Base-by-base conservation (phyloP, 2,113 vertebrate species). In the Callipepla californica region DNA sequence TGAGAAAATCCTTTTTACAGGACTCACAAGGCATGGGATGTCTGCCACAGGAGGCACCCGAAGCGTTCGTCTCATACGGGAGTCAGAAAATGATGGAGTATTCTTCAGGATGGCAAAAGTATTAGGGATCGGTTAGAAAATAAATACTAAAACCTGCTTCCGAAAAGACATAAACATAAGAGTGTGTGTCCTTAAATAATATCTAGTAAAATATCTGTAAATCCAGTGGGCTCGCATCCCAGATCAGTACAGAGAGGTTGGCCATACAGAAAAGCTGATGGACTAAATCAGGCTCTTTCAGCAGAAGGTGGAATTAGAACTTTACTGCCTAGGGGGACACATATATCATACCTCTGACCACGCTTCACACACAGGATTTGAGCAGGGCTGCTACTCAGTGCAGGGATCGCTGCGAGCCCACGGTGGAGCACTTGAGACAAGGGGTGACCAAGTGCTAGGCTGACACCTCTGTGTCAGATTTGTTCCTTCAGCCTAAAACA, bases 11-110 rank as follows among this genome's bases (percentile, higher is more conserved):
- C 16, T 53, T 36, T 19, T 68, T 28, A 47, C 13, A 40, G 7
- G 25, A 65, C 0, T 0, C 1, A 1, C 30, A 59, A 83, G 30
- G 44, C 59, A 7, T 8, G 34, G 50, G 58, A 74, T 34, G 63
- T 36, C 44, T 9, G 1, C 10, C 13, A 9, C 18, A 40, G 55
- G 72, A 89, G 44, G 34, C 34, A 50, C 16, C 1, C 2, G 59
- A 57, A 87, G 26, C 0, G 0, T 7, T 32, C 55, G 8, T 23
- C 47, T 77, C 36, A 50, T 36, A 21, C 21, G 19, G 21, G n/a
- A 90, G 44, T 42, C 65, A 79, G n/a, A 68, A 48, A 16, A 80
- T 23, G 34, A 63, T 4, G 61, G 47, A 66, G 2, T 23, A 34
- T 51, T 63, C 6, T 1, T 50, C 81, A 40, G 5, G 34, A 50